Percentiles rank a stretch among this genome's conserved stretches.
phyloP scores from a whole-genome alignment of 2,113 vertebrate genomes.

The Pachyramphus minor region DNA sequence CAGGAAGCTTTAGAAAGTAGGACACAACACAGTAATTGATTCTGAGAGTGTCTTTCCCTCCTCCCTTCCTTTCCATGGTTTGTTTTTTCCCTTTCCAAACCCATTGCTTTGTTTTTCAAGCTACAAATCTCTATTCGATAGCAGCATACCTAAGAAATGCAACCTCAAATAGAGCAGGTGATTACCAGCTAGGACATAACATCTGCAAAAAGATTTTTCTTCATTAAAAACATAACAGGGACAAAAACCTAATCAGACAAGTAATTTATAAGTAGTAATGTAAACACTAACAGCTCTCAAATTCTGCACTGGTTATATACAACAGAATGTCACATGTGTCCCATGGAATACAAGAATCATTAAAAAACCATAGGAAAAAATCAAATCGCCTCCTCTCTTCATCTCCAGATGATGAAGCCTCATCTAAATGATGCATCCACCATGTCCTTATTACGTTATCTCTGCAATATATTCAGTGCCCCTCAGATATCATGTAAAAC shows the following conservation, averaged over 20 bases:
- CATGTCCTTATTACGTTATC: not conserved
- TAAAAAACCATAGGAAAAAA: not conserved
- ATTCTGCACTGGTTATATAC: not conserved
- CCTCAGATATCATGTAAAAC: not conserved
- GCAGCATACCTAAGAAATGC: not conserved
- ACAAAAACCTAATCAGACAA: not conserved
- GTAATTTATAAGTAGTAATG: not conserved
- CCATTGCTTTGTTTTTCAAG: not conserved
- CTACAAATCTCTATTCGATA: not conserved
- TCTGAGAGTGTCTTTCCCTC: not conserved
- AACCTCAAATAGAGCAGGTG: not conserved
- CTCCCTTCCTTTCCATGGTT: not conserved
- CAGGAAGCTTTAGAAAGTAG: not conserved
- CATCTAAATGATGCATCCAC: not conserved
- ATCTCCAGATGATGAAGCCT: not conserved
- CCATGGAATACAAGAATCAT: not conserved
- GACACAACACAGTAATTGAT: not conserved
- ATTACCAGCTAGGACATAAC: not conserved
- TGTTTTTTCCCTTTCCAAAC: not conserved
- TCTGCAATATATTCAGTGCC: not conserved
- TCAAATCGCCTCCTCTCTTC: not conserved
- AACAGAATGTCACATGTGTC: not conserved
- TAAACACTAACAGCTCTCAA: constrained; percentile 4
- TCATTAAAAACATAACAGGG: not conserved
- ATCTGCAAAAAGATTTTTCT: not conserved